phyloP scores from a whole-genome alignment of 2,797 vertebrate genomes.

The Cebuella pygmaea region DNA sequence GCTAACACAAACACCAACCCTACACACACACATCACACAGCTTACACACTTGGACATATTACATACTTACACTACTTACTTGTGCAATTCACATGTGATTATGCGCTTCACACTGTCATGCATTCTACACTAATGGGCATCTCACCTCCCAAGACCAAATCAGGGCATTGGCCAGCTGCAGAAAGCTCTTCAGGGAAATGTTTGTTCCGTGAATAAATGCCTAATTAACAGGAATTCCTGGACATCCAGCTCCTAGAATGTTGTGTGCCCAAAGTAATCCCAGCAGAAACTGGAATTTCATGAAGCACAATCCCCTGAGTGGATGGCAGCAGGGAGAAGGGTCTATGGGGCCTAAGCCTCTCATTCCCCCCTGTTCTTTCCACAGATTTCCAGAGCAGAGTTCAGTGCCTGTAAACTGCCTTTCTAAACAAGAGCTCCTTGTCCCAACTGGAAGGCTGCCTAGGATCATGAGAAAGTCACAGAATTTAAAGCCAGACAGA shows the following conservation, averaged over 20 bases:
- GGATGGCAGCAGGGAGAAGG: no score
- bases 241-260: neutral
- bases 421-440: conserved; percentile 14
- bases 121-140: neutral
- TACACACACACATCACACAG: neutral
- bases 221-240: conserved; percentile 56
- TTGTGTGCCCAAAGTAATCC: neutral
- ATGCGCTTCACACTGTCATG: neutral
- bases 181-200: conserved; percentile 39
- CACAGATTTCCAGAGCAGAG: neutral
- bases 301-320: neutral
- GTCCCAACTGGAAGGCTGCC: neutral
- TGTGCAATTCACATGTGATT: neutral
- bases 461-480: neutral
- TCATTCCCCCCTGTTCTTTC: neutral
- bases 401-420: neutral
- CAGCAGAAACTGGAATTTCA: rapidly evolving
- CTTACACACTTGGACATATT: neutral
- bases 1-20: neutral
- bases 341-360: neutral
- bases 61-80: neutral
- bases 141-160: neutral
- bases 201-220: neutral
- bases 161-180: neutral
- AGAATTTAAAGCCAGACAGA: neutral